Evolutionary conservation across 2,113 vertebrate genomes (phyloP).

Genomic region (Arvicanthis niloticus): DNA sequence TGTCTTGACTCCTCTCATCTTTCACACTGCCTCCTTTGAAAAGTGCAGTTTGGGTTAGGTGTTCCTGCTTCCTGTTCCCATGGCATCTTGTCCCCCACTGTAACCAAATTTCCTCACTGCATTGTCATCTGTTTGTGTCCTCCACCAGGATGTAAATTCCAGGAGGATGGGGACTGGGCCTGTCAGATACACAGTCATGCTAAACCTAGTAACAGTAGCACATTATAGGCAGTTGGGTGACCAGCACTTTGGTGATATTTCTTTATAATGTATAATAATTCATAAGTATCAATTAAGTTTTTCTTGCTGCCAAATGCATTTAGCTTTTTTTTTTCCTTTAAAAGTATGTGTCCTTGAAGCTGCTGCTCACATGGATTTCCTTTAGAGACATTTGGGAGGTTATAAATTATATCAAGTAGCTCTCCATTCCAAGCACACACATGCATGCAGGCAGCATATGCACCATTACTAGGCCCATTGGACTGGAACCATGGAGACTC

Average conservation of each 20-base stretch:
- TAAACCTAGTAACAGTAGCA: background rate
- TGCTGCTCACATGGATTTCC: constrained; percentile 21
- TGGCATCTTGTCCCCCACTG: constrained; percentile 19
- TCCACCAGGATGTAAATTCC: constrained; percentile 32
- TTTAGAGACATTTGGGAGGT: constrained; percentile 40
- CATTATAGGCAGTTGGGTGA: constrained; percentile 35
- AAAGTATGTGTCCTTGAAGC: constrained; percentile 42
- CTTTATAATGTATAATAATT: constrained; percentile 54
- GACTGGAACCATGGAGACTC: background rate
- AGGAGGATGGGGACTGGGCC: background rate
- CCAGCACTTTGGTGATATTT: background rate
- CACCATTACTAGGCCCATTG: background rate
- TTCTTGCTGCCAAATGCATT: constrained; percentile 53
- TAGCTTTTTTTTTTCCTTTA: constrained; percentile 8
- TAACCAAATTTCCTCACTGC: constrained; percentile 11
- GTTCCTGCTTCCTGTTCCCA: constrained; percentile 60
- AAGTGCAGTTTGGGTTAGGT: constrained; percentile 41
- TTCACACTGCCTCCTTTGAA: constrained; percentile 28
- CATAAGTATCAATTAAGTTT: constrained; percentile 30
- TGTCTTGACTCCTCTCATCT: constrained; percentile 39
- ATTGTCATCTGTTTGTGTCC: constrained; percentile 31
- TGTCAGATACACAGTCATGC: background rate
- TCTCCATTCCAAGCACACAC: background rate
- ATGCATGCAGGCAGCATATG: background rate
- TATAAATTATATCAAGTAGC: constrained; percentile 22